phyloP scores from a whole-genome alignment of 2,888 invertebrate genomes.

The Pyrocoelia pectoralis region DNA sequence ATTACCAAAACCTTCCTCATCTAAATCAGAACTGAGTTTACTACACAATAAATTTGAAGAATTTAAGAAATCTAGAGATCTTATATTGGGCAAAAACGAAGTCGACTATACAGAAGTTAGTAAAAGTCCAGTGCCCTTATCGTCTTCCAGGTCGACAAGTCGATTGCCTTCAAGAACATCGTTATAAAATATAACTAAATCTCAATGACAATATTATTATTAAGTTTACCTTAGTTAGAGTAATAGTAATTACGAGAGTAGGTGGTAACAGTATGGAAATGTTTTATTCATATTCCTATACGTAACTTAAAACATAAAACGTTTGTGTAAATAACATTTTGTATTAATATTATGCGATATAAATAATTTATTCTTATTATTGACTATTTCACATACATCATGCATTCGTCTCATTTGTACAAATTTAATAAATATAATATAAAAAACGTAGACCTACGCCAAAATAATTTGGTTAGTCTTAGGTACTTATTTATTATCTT shows the following conservation, averaged over 20 bases:
- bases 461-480: slow-evolving; percentile 43
- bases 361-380: slow-evolving; percentile 40
- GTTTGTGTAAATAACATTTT: slow-evolving; percentile 55
- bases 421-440: slow-evolving; percentile 47
- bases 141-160: slow-evolving; percentile 48
- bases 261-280: slow-evolving; percentile 48
- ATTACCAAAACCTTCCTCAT: slow-evolving; percentile 58
- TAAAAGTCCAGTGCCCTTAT: slow-evolving; percentile 44
- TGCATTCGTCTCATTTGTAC: slow-evolving; percentile 43
- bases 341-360: slow-evolving; percentile 44
- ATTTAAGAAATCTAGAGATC: slow-evolving; percentile 63
- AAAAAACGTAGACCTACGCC: slow-evolving; percentile 47
- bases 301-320: slow-evolving; percentile 53
- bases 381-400: slow-evolving; percentile 38
- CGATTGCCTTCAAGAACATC: slow-evolving; percentile 54
- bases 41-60: slow-evolving; percentile 65
- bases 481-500: slow-evolving; percentile 47
- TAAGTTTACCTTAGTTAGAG: slow-evolving; percentile 7
- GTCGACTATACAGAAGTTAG: slow-evolving; percentile 38
- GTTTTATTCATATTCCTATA: slow-evolving; percentile 46
- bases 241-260: slow-evolving; percentile 16
- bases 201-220: neutral
- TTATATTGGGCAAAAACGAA: slow-evolving; percentile 45
- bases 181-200: slow-evolving; percentile 41
- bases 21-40: slow-evolving; percentile 62